Percentiles rank a stretch among this genome's conserved stretches.
phyloP scores from a whole-genome alignment of 1,140 invertebrate species.

The Phymorhynchus buccinoides region DNA sequence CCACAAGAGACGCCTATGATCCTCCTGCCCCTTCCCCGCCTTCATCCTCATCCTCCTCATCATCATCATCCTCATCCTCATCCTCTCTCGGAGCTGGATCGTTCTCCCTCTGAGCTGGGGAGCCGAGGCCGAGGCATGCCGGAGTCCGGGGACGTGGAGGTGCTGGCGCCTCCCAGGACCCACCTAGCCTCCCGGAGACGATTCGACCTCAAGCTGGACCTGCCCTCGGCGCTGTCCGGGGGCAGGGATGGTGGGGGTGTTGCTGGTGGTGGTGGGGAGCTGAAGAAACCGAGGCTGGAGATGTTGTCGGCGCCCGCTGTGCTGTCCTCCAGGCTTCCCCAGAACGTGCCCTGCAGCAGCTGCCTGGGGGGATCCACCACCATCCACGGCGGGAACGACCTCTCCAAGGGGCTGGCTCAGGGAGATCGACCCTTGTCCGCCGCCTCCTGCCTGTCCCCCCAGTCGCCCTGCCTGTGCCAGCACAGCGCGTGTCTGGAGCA shows the following conservation, averaged over 20 bases:
- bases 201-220: conserved; percentile 47
- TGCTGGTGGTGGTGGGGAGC: too few species aligned
- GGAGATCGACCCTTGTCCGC: conserved; percentile 23
- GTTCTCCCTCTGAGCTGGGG: conserved; percentile 24
- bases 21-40: not conserved
- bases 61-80: conserved; percentile 3
- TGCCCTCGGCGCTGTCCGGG: conserved; percentile 19
- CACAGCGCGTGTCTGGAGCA: not conserved
- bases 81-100: conserved; percentile 13
- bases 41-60: conserved; percentile 12
- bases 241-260: not conserved
- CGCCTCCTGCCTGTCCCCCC: conserved; percentile 13
- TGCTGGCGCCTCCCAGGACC: conserved; percentile 53
- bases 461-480: not conserved
- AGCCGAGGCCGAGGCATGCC: conserved; percentile 54
- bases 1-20: conserved; percentile 17
- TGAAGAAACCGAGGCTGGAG: conserved; percentile 16
- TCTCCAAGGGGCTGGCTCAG: not conserved
- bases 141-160: conserved; percentile 63
- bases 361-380: not conserved
- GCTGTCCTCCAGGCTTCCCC: not conserved
- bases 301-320: not conserved
- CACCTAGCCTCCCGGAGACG: conserved; percentile 44
- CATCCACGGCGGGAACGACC: conserved; percentile 23
- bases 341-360: not conserved